Conservation (phyloP, 2,797 vertebrate species). For the Lophotriccus pileatus region DNA sequence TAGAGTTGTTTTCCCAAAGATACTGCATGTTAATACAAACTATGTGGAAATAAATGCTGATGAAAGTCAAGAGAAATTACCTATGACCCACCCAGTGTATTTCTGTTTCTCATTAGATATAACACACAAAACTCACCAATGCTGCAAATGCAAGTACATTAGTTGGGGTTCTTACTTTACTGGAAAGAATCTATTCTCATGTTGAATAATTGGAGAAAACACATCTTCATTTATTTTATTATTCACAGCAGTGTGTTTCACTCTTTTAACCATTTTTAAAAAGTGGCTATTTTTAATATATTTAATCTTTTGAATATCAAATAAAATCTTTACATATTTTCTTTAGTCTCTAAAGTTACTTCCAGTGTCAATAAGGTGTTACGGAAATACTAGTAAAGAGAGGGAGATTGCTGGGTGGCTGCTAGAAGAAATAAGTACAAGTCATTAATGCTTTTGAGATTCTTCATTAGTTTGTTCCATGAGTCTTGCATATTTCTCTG, state of each 20-base stretch:
- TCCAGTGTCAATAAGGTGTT: not conserved
- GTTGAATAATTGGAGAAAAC: not conserved
- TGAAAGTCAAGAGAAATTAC: not conserved
- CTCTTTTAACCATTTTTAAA: not conserved
- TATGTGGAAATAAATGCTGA: not conserved
- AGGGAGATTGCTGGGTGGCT: not conserved
- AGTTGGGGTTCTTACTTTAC: not conserved
- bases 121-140: not conserved
- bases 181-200: not conserved
- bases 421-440: not conserved
- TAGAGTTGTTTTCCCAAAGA: not conserved
- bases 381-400: not conserved
- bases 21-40: not conserved
- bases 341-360: not conserved
- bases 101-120: not conserved
- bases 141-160: not conserved
- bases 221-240: not conserved
- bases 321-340: not conserved
- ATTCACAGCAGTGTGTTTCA: not conserved
- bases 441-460: not conserved
- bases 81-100: not conserved
- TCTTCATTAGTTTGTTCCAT: not conserved
- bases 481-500: not conserved
- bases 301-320: not conserved
- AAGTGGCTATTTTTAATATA: not conserved